Evolutionary conservation across 2,113 vertebrate genomes (phyloP).

Genomic region (Silurus glanis): DNA sequence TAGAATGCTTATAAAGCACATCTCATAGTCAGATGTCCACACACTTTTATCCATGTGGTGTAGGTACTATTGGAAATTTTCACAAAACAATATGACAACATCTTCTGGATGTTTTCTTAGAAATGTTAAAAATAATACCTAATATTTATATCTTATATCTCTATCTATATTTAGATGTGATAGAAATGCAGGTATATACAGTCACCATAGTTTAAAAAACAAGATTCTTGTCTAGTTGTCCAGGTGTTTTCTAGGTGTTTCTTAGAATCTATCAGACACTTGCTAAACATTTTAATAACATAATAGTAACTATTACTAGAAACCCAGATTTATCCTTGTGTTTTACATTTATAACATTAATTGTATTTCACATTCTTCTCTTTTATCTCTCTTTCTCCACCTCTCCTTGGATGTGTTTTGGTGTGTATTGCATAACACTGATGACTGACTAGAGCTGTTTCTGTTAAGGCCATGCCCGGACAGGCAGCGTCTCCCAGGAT

Average conservation of each 20-base stretch:
- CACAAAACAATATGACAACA: background rate
- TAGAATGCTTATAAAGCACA: no score
- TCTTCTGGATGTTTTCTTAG: background rate
- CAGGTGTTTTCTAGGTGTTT: background rate
- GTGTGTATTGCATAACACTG: conserved; percentile 62
- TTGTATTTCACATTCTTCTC: background rate
- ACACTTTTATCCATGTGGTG: no score
- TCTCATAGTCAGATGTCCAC: no score
- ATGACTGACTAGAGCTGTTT: conserved; percentile 32
- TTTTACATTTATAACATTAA: background rate
- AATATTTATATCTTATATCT: no score
- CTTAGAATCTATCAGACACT: background rate
- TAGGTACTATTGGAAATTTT: no score
- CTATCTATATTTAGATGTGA: background rate
- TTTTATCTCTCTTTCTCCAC: background rate
- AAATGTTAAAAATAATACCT: no score
- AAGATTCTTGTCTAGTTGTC: background rate
- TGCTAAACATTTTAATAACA: background rate
- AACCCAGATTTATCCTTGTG: background rate
- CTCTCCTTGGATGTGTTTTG: conserved; percentile 23
- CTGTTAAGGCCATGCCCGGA: conserved; percentile 32
- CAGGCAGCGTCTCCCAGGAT: conserved; percentile 34
- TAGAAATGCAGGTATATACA: background rate
- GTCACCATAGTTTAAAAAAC: no score
- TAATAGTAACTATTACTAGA: background rate